These are phyloP conservation scores for Ctena decussata DNA, from an alignment of 2,888 invertebrate species.

Conservation along the genomic window DNA sequence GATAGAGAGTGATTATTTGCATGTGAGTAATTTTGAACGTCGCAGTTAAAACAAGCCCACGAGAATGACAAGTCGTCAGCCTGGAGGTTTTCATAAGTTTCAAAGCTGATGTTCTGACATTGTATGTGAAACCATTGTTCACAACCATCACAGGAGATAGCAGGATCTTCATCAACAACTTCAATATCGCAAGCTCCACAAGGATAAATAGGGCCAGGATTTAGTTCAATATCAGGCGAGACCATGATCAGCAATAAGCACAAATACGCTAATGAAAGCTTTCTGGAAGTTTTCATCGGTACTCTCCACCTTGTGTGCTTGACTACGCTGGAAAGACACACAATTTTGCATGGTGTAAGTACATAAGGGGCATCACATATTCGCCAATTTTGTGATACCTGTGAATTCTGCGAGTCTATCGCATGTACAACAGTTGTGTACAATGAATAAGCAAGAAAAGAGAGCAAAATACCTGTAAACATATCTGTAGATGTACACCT, in stretches of 20 bases:
- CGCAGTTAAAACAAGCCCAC: neutral
- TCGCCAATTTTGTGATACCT: neutral
- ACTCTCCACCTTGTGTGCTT: neutral
- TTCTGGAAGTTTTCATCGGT: neutral
- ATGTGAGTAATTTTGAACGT: neutral
- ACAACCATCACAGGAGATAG: neutral
- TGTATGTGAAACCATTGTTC: constrained; percentile 1
- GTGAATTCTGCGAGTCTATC: neutral
- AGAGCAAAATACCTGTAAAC: neutral
- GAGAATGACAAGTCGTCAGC: neutral
- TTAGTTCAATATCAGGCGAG: neutral
- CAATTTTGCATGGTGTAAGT: neutral
- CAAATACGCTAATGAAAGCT: neutral
- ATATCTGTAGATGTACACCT: neutral
- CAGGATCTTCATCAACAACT: neutral
- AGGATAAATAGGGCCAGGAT: neutral
- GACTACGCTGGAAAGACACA: neutral
- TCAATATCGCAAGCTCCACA: neutral
- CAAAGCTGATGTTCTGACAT: neutral
- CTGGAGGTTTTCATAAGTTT: neutral
- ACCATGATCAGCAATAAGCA: neutral
- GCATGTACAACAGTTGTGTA: constrained; percentile 1
- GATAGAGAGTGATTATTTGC: neutral
- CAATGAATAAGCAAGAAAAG: neutral
- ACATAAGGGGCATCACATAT: neutral